Conservation (phyloP, 2,797 vertebrate species). For the Falco naumanni region DNA sequence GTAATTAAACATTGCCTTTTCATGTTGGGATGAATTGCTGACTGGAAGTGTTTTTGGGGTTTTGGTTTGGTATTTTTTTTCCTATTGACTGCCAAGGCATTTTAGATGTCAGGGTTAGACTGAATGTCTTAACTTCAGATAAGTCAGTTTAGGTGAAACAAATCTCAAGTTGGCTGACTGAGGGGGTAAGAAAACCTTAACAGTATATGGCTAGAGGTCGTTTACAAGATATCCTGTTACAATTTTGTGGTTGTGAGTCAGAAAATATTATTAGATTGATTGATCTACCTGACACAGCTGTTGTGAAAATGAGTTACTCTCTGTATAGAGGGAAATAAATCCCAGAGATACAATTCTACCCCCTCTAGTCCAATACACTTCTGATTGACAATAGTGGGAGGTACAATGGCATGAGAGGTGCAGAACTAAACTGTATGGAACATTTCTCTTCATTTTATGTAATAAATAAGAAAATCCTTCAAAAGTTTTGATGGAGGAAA, state of each 20-base stretch:
- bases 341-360: not conserved
- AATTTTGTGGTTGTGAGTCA: not conserved
- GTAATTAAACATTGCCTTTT: not conserved
- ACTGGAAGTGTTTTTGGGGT: accelerated
- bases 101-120: not conserved
- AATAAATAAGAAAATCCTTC: not conserved
- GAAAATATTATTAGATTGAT: conserved; percentile 25
- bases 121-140: not conserved
- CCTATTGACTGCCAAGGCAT: not conserved
- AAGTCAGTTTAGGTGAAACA: conserved; percentile 24
- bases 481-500: not conserved
- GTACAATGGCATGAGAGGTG: not conserved
- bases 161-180: not conserved
- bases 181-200: not conserved
- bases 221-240: not conserved
- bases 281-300: not conserved
- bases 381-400: not conserved
- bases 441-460: not conserved
- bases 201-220: not conserved
- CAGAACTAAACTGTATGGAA: not conserved
- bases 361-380: not conserved
- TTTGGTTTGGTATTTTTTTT: not conserved
- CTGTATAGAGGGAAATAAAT: conserved; percentile 2
- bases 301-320: conserved; percentile 12
- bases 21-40: not conserved